Base-by-base conservation (phyloP, 2,888 invertebrate species). In the Drosophila buzzatii region DNA sequence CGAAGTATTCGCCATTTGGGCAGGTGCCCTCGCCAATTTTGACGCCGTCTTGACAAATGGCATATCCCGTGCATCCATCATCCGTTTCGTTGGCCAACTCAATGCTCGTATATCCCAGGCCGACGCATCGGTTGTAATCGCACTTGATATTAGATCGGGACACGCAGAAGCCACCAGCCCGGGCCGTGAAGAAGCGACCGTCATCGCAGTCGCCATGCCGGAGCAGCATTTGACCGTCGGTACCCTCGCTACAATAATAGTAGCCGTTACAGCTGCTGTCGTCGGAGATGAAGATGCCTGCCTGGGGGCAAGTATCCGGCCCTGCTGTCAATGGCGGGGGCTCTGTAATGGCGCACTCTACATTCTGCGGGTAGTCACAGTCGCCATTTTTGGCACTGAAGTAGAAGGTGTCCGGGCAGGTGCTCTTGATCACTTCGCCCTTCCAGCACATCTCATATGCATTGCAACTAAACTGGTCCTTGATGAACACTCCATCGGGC, bases 401-500 rank as follows among this genome's bases (percentile, higher is more conserved):
- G 41, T 85, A 85, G 58, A 85, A 92, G 1, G 79, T 83, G 18
- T 45, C 72, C 2, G 92, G 88, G 8, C 92, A 92, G 10, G 77
- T 85, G 37, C 84, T 86, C 35, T 81, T 81, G 2, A 88, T 14
- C 3, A 91, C 62, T 7, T 49, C 12, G 0, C 67, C 71, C 16
- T 77, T 64, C 85, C 87, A 85, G 68, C 92, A 92, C 70, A 86
- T 70, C 52, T 91, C 78, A 62, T 80, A 92, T 37, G 75, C 86
- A 18, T 72, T 82, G 66, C 92, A 92, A 23, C 58, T 88, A 12
- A 52, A 33, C 0, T 64, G 14, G 55, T 84, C 72, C 61, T 84
- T 81, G 10, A 90, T 74, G 42, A 92, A 92, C 0, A 88, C 85
- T 1, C 88, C 91, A 9, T 92, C 91, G 4, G 92, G 87, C 33